phyloP scores from a whole-genome alignment of 2,797 vertebrate species.

The Borostomias antarcticus region DNA sequence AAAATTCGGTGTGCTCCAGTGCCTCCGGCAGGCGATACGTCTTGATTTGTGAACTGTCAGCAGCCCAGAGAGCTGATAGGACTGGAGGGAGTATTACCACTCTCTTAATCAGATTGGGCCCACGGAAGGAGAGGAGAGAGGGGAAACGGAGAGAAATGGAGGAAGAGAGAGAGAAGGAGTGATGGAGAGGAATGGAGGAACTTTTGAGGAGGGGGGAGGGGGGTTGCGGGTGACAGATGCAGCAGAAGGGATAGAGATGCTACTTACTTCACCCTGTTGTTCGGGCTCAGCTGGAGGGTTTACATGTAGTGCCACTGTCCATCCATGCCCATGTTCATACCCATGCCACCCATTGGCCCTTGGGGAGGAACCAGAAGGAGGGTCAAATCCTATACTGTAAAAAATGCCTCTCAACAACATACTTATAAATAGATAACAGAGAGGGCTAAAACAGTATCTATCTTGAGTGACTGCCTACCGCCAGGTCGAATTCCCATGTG shows the following conservation, averaged over 20 bases:
- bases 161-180: neutral
- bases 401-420: neutral
- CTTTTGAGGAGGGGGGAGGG: neutral
- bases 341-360: slow-evolving; percentile 81
- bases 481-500: slow-evolving; percentile 96
- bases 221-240: slow-evolving; percentile 10
- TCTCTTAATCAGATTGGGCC: slow-evolving; percentile 74
- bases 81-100: slow-evolving; percentile 79
- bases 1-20: slow-evolving; percentile 86
- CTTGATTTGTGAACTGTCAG: slow-evolving; percentile 94
- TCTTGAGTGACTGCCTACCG: slow-evolving; percentile 71
- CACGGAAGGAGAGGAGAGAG: slow-evolving; percentile 21
- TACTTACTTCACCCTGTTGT: slow-evolving; percentile 85
- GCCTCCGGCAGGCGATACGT: slow-evolving; percentile 86
- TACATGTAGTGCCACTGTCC: slow-evolving; percentile 87
- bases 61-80: slow-evolving; percentile 79
- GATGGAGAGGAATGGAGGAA: slow-evolving; percentile 3
- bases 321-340: slow-evolving; percentile 85
- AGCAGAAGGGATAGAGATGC: neutral
- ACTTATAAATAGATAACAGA: neutral
- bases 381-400: slow-evolving; percentile 7
- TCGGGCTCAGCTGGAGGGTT: slow-evolving; percentile 53
- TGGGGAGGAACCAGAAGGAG: slow-evolving; percentile 30
- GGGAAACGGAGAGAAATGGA: slow-evolving; percentile 4
- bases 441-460: neutral